phyloP scores from a whole-genome alignment of 2,888 invertebrate genomes.

The Beris chalybata region DNA sequence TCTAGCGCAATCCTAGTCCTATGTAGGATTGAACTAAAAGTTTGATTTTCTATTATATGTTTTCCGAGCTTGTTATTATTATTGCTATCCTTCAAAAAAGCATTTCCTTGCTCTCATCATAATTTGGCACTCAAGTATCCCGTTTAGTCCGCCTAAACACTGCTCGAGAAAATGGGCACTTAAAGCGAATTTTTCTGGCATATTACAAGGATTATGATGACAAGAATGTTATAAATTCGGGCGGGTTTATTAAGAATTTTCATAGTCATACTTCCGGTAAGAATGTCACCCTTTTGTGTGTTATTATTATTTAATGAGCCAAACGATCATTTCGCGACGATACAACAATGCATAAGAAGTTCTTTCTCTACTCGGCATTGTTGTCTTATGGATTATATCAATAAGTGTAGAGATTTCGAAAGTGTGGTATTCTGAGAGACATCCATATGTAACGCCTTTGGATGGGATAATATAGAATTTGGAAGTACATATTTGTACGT shows the following conservation, averaged over 20 bases:
- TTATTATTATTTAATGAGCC: constrained; percentile 26
- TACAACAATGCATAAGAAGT: constrained; percentile 4
- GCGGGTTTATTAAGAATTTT: constrained; percentile 20
- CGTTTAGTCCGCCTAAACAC: constrained; percentile 20
- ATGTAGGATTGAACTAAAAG: too few relatives aligned
- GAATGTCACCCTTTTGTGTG: constrained; percentile 16
- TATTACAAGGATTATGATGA: constrained; percentile 25
- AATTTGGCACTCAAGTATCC: constrained; percentile 27
- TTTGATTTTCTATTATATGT: neutral
- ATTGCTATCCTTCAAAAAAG: constrained; percentile 22
- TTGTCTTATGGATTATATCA: too few relatives aligned
- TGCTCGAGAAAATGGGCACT: constrained; percentile 26
- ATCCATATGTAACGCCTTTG: too few relatives aligned
- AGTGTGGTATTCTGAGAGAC: too few relatives aligned
- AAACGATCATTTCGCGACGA: constrained; percentile 8
- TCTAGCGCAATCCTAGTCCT: too few relatives aligned
- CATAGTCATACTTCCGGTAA: constrained; percentile 19
- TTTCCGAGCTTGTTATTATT: constrained; percentile 17
- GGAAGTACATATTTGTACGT: too few relatives aligned
- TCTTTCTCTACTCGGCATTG: neutral
- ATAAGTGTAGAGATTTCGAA: too few relatives aligned
- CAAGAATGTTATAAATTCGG: constrained; percentile 24
- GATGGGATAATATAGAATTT: too few relatives aligned
- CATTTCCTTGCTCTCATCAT: constrained; percentile 13
- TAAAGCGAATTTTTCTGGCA: constrained; percentile 25